Base-by-base conservation (phyloP, 2,888 invertebrate species). In the Agrotis segetum region DNA sequence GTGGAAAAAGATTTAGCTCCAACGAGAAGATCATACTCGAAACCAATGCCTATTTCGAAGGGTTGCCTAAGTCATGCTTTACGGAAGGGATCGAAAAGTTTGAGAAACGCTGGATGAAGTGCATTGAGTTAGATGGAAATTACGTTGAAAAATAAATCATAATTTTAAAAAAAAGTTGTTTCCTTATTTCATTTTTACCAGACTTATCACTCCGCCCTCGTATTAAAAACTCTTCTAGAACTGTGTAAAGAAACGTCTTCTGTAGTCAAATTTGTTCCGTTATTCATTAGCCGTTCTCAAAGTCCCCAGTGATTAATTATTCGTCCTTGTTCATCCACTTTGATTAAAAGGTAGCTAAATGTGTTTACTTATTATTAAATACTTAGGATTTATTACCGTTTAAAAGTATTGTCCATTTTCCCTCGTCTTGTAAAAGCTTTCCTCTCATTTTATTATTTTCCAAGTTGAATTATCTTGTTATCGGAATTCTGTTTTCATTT, bases 281-380 rank as follows among this genome's bases (percentile, higher is more conserved):
- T 61, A 76, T 56, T 65, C 56, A 68, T 56, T 19, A 64, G 34
- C 11, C 17, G 34, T 70, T 70, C 52, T 61, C 29, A 13, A 55
- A 76, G 19, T 73, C 68, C 59, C 19, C 17, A 67, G 24, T 73
- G 21, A 73, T 65, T 71, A 69, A 83, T 74, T 62, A 49, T 44
- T 14, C n/a, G 16, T 46, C n/a, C 34, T 67, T 17, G 7, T 60
- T 67, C 44, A 64, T 61, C 17, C 16, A 67, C 60, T 46, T 74
- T 64, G 55, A 67, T 74, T 74, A 67, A 67, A 67, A 64, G 55
- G 21, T 64, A 58, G n/a, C 46, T 66, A 24, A 67, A 53, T 70
- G 24, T 58, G 16, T 74, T 82, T 64, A 74, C 46, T 56, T 67
- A 67, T 56, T 67, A 67, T 52, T 67, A 66, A 67, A 61, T 64